These are phyloP conservation scores for Tetraneura akinire DNA, from an alignment of 1,140 invertebrate species.

Conservation along the genomic window DNA sequence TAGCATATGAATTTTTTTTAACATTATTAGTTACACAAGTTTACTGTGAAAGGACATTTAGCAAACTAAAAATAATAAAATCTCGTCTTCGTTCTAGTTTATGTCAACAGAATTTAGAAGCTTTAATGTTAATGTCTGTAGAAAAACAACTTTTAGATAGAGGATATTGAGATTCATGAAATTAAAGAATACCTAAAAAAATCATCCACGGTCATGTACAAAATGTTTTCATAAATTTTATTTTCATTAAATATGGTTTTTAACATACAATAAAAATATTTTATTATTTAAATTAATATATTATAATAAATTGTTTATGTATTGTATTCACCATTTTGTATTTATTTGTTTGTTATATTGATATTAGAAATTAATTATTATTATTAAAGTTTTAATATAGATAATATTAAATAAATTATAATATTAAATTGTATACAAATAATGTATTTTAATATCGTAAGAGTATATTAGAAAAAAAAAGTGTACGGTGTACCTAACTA, in stretches of 20 bases:
- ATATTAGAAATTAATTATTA: constrained; percentile 4
- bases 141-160: neutral
- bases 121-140: neutral
- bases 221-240: neutral
- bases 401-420: neutral
- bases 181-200: neutral
- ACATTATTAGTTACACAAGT: neutral
- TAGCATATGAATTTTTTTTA: neutral
- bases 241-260: too few species aligned
- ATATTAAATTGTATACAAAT: too few species aligned
- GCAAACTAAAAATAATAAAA: neutral
- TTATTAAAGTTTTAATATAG: neutral
- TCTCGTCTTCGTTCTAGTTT: neutral
- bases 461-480: too few species aligned
- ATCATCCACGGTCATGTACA: neutral
- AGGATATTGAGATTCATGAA: neutral
- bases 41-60: neutral
- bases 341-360: neutral
- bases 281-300: neutral
- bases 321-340: neutral
- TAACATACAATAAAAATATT: neutral
- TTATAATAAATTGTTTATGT: neutral
- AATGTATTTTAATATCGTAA: too few species aligned
- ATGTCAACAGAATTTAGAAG: neutral
- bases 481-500: too few species aligned